Percentiles rank a stretch among this genome's conserved stretches.
phyloP scores from a whole-genome alignment of 2,888 invertebrate species.

The Noctuana brunneofusca region DNA sequence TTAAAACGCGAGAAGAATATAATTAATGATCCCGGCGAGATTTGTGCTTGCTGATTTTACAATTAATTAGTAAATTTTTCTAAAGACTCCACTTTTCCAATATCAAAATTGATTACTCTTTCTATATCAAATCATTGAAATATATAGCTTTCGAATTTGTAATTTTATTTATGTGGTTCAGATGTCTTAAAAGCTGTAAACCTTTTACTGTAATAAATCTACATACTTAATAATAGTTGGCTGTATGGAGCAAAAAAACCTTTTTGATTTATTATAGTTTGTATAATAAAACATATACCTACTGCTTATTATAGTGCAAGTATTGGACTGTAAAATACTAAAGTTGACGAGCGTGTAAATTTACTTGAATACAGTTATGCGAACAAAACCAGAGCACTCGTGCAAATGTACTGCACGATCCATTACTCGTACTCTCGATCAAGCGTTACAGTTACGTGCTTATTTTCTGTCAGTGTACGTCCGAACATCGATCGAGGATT shows the following conservation, averaged over 20 bases:
- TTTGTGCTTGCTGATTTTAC: background rate
- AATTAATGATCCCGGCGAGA: constrained; percentile 4
- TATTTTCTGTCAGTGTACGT: background rate
- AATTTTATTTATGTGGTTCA: too few relatives aligned
- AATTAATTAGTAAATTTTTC: too few relatives aligned
- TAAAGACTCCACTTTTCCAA: too few relatives aligned
- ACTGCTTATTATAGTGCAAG: background rate
- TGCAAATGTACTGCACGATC: constrained; percentile 30
- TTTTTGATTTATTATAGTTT: background rate
- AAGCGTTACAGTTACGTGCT: constrained; percentile 28
- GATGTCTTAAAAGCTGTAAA: too few relatives aligned
- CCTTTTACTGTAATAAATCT: too few relatives aligned
- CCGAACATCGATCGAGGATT: background rate
- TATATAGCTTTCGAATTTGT: too few relatives aligned
- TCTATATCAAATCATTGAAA: too few relatives aligned
- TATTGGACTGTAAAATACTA: constrained; percentile 1
- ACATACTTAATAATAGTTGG: too few relatives aligned
- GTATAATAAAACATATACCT: too few relatives aligned
- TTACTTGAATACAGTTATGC: constrained; percentile 37
- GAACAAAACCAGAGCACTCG: constrained; percentile 18
- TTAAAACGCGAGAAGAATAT: constrained; percentile 7
- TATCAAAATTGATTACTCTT: too few relatives aligned
- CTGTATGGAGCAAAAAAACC: too few relatives aligned
- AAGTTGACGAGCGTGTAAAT: constrained; percentile 23
- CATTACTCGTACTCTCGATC: constrained; percentile 33